Evolutionary conservation across 2,113 vertebrate species (phyloP).

Genomic region (Pyxicephalus adspersus): DNA sequence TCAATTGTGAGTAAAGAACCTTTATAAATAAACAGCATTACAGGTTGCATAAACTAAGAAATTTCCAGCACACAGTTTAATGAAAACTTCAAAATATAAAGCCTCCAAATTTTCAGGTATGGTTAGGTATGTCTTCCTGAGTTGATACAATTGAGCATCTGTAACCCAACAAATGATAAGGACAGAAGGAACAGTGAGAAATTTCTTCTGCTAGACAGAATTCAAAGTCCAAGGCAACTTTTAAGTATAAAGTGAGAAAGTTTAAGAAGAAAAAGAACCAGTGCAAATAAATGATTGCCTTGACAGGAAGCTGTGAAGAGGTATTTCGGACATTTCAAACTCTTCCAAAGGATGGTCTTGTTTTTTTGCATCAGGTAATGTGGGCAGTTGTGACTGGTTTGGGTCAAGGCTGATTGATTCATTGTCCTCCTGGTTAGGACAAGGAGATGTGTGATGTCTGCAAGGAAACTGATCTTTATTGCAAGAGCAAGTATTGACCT

Average conservation of each 20-base stretch:
- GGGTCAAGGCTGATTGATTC: slow-evolving; percentile 1
- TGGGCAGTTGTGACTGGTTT: background rate
- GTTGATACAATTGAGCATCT: slow-evolving; percentile 5
- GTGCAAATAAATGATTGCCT: slow-evolving; percentile 35
- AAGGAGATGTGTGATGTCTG: background rate
- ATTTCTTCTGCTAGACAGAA: background rate
- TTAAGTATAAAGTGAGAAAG: background rate
- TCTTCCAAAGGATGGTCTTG: slow-evolving; percentile 30
- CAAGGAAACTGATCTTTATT: slow-evolving; percentile 25
- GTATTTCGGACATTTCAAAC: slow-evolving; percentile 36
- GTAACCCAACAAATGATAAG: background rate
- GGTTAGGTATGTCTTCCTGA: slow-evolving; percentile 32
- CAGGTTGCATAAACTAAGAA: background rate
- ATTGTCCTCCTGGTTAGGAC: background rate
- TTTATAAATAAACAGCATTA: slow-evolving; percentile 13
- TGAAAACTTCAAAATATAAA: slow-evolving; percentile 24
- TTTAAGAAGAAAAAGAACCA: background rate
- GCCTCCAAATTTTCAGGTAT: slow-evolving; percentile 13
- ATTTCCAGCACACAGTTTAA: background rate
- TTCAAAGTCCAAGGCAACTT: background rate
- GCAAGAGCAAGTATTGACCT: background rate
- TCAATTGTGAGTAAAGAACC: background rate
- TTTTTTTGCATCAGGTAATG: slow-evolving; percentile 20
- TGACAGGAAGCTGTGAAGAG: slow-evolving; percentile 26
- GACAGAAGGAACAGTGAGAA: slow-evolving; percentile 9